Conservation (phyloP, 2,888 invertebrate genomes). For the Cybosia mesomella region DNA sequence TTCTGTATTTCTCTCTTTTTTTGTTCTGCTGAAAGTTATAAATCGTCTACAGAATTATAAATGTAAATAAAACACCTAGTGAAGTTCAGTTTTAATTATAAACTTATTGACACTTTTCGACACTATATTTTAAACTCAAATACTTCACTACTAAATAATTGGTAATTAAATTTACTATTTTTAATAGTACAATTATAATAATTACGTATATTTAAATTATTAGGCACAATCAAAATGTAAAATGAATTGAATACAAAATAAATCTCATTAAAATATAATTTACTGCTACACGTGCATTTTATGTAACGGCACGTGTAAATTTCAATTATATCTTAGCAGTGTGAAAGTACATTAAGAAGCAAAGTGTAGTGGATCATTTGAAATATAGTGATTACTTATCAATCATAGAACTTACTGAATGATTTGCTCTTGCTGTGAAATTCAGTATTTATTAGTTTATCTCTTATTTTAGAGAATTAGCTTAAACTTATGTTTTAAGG, state of each 20-base stretch:
- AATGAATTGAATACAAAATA: background rate
- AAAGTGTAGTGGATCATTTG: background rate
- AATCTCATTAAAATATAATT: background rate
- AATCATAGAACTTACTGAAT: background rate
- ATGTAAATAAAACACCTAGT: background rate
- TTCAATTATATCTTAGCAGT: background rate
- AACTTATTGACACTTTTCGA: background rate
- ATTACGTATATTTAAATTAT: background rate
- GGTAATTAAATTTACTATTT: background rate
- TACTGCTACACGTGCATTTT: background rate
- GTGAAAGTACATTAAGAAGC: background rate
- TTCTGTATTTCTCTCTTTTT: background rate
- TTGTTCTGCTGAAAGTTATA: background rate
- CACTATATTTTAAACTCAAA: background rate
- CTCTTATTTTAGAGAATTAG: conserved; percentile 39
- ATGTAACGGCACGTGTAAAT: background rate
- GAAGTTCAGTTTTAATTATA: background rate
- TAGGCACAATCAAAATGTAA: background rate
- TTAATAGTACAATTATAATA: no score
- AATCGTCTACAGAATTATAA: background rate
- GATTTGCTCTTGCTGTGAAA: conserved; percentile 6
- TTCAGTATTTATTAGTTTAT: conserved; percentile 32
- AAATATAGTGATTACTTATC: background rate
- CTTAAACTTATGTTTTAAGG: conserved; percentile 59
- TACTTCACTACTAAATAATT: background rate